A percentile compares a stretch with the other conserved stretches of the same genome.
Evolutionary conservation across 2,888 invertebrate genomes (phyloP).

Genomic region (Allygus modestus): DNA sequence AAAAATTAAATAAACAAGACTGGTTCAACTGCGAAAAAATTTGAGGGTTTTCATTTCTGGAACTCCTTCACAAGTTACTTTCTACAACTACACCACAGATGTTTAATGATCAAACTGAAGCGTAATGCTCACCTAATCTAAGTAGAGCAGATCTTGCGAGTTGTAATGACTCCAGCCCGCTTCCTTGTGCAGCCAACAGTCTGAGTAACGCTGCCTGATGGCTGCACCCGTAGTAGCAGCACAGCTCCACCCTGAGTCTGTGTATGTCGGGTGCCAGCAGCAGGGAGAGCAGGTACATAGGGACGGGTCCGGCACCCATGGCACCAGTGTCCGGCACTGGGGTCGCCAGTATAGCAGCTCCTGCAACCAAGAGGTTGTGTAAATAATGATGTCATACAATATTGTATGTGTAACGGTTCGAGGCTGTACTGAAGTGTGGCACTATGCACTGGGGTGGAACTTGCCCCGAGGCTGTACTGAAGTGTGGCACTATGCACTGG

Average conservation of each 20-base stretch:
- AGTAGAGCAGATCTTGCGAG: slow-evolving; percentile 74
- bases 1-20: too few relatives aligned
- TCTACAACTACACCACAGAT: too few relatives aligned
- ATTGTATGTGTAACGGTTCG: neutral
- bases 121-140: slow-evolving; percentile 72
- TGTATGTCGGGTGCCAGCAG: slow-evolving; percentile 74
- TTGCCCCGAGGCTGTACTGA: too few relatives aligned
- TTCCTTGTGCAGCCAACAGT: slow-evolving; percentile 74
- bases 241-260: slow-evolving; percentile 74
- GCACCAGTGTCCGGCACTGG: slow-evolving; percentile 73
- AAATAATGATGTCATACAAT: neutral
- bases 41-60: too few relatives aligned
- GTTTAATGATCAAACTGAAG: too few relatives aligned
- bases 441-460: too few relatives aligned
- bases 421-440: too few relatives aligned
- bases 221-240: slow-evolving; percentile 76
- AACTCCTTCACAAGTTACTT: too few relatives aligned
- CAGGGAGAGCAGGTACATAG: slow-evolving; percentile 73
- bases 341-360: slow-evolving; percentile 73
- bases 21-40: too few relatives aligned
- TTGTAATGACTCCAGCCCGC: slow-evolving; percentile 73
- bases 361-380: too few relatives aligned
- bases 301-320: slow-evolving; percentile 74
- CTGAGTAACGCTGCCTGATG: slow-evolving; percentile 74
- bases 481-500: too few relatives aligned